Conservation (phyloP, 1,140 invertebrate genomes). For the Gerris buenoi region DNA sequence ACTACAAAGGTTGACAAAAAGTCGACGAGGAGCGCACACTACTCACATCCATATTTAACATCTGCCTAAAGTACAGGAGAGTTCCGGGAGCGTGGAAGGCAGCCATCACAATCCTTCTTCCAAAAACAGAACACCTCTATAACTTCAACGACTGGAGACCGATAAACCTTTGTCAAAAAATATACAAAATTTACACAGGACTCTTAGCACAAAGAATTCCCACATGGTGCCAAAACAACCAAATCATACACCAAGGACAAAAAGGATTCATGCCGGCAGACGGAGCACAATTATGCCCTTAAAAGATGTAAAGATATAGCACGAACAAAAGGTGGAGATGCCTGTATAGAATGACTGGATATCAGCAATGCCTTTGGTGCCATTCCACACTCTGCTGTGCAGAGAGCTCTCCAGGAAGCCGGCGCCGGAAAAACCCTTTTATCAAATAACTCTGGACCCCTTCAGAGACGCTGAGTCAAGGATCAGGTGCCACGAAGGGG, state of each 20-base stretch:
- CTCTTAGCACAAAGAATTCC: no score
- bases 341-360: slow-evolving; percentile 27
- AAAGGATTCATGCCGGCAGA: slow-evolving; percentile 16
- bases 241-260: slow-evolving; percentile 5
- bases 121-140: slow-evolving; percentile 23
- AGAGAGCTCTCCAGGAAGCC: slow-evolving; percentile 4
- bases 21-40: slow-evolving; percentile 10
- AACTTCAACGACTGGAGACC: slow-evolving; percentile 27
- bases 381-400: slow-evolving; percentile 25
- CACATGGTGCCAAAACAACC: no score
- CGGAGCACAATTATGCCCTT: slow-evolving; percentile 10
- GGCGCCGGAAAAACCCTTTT: slow-evolving; percentile 11
- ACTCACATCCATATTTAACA: slow-evolving; percentile 14
- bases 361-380: slow-evolving; percentile 26
- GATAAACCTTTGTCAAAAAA: slow-evolving; percentile 24
- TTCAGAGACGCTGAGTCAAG: neutral
- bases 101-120: slow-evolving; percentile 24
- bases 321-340: slow-evolving; percentile 5
- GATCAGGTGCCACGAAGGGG: neutral
- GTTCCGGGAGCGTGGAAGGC: slow-evolving; percentile 19
- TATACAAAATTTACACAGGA: slow-evolving; percentile 26
- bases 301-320: slow-evolving; percentile 19
- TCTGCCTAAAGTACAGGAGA: slow-evolving; percentile 6
- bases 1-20: slow-evolving; percentile 12
- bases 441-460: slow-evolving; percentile 18